Evolutionary conservation across 2,888 invertebrate genomes (phyloP).

Genomic region (Apamea crenata): DNA sequence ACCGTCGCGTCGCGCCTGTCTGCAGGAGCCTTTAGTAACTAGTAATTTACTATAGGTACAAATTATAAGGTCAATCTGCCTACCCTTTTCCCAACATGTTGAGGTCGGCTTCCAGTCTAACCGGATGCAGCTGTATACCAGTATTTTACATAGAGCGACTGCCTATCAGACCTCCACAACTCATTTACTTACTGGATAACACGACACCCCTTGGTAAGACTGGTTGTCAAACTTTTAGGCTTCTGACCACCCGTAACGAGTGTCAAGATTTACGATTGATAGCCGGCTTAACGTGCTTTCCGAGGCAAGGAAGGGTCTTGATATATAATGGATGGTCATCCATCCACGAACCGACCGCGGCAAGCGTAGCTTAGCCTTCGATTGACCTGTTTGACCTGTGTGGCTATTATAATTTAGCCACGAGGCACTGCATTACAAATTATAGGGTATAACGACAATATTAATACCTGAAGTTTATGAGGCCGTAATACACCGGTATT

Average conservation of each 20-base stretch:
- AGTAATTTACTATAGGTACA: not conserved
- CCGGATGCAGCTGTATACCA: not conserved
- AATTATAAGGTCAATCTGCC: not conserved
- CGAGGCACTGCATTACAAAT: not conserved
- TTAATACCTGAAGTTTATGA: not conserved
- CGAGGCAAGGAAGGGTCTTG: not conserved
- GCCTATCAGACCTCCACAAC: not conserved
- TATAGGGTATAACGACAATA: not conserved
- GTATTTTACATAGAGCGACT: not conserved
- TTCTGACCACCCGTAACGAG: not conserved
- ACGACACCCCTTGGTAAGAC: not conserved
- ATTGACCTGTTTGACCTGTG: not conserved
- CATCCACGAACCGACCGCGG: not conserved
- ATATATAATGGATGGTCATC: not conserved
- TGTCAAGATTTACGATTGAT: not conserved
- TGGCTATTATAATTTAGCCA: not conserved
- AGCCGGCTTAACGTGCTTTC: not conserved
- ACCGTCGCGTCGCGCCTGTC: too few relatives aligned
- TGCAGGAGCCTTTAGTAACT: not conserved
- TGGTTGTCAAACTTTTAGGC: not conserved
- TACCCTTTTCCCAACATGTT: not conserved
- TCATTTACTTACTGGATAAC: not conserved
- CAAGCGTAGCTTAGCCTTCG: not conserved
- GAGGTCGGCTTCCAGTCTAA: not conserved
- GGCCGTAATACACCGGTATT: not conserved